These are phyloP conservation scores for Bibio marci DNA, from an alignment of 2,888 invertebrate genomes.

Conservation along the genomic window DNA sequence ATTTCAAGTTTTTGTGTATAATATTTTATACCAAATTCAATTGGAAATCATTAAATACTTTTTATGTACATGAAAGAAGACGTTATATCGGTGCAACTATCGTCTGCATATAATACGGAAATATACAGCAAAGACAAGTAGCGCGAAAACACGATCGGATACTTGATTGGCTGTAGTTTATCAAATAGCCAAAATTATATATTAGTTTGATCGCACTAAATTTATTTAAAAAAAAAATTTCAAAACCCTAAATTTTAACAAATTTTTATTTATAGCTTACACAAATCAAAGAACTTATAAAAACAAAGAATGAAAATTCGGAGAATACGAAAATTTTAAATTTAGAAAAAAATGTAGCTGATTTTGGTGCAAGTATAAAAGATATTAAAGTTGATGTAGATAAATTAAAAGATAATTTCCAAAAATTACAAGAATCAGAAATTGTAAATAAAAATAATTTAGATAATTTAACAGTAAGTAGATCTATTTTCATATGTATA, in stretches of 20 bases:
- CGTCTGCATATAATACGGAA: no score
- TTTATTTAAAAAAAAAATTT: background rate
- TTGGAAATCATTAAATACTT: no score
- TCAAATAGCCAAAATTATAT: no score
- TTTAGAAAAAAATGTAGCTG: conserved; percentile 16
- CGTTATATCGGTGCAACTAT: no score
- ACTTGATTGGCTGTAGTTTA: no score
- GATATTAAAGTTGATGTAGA: conserved; percentile 22
- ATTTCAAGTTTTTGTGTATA: no score
- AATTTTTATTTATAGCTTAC: conserved; percentile 12
- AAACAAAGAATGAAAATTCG: conserved; percentile 20
- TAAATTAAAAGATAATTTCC: conserved; percentile 21
- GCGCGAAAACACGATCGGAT: no score
- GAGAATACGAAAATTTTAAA: conserved; percentile 20
- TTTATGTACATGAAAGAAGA: no score
- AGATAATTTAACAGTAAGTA: background rate
- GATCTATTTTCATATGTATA: background rate
- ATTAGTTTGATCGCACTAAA: background rate
- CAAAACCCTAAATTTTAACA: no score
- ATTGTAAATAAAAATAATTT: background rate
- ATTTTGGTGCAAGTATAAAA: conserved; percentile 27
- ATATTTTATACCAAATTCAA: no score
- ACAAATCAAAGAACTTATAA: conserved; percentile 17
- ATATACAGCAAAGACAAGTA: no score
- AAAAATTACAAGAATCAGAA: conserved; percentile 14